Evolutionary conservation across 1,140 invertebrate genomes (phyloP).

Genomic region (Drosophila nannoptera): DNA sequence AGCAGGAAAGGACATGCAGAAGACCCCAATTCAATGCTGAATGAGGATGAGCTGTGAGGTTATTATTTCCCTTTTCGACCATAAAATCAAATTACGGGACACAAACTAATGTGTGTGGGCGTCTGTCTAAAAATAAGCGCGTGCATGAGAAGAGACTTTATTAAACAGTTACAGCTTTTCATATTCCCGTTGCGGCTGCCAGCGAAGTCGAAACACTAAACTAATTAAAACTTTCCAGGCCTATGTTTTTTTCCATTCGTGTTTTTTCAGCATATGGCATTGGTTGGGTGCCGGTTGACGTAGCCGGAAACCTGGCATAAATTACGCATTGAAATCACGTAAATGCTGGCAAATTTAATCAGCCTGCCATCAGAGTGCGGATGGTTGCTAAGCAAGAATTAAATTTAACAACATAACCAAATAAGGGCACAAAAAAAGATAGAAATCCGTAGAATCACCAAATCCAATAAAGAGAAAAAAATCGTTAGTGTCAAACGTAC

Average conservation of each 20-base stretch:
- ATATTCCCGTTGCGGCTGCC: constrained; percentile 18
- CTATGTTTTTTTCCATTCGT: not conserved
- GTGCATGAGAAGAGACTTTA: not conserved
- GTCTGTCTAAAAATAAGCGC: constrained; percentile 36
- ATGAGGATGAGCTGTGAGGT: too few relatives aligned
- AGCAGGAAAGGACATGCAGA: too few relatives aligned
- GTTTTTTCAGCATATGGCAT: constrained; percentile 34
- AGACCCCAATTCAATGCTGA: not conserved
- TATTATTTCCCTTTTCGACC: too few relatives aligned
- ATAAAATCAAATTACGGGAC: too few relatives aligned
- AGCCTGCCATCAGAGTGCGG: constrained; percentile 58
- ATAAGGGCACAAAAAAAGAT: constrained; percentile 43
- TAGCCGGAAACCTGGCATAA: constrained; percentile 46
- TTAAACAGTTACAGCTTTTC: constrained; percentile 8
- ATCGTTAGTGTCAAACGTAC: constrained; percentile 43
- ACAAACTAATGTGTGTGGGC: constrained; percentile 1
- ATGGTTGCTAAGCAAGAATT: constrained; percentile 68
- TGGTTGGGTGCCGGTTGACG: constrained; percentile 26
- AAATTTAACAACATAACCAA: constrained; percentile 75
- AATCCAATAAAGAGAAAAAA: constrained; percentile 31
- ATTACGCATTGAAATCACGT: constrained; percentile 77
- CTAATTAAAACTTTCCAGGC: constrained; percentile 67
- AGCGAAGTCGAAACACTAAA: constrained; percentile 55
- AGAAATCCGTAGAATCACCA: constrained; percentile 6
- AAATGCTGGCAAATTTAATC: constrained; percentile 74